Conservation (phyloP, 1,140 invertebrate genomes). For the Drosophila carrolli region DNA sequence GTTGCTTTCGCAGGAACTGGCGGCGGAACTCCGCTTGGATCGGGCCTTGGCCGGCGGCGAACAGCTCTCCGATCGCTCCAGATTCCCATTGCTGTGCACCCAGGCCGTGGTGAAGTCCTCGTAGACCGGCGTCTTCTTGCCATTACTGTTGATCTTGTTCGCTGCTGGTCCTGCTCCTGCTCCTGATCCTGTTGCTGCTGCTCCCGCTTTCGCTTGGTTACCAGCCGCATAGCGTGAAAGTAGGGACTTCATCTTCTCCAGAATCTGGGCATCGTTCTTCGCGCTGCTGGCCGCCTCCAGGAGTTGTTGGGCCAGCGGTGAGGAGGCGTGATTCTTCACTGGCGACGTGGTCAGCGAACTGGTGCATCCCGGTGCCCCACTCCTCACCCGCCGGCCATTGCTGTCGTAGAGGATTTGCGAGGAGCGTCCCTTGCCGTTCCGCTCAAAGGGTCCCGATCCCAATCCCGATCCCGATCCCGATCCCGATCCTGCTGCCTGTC, state of each 20-base stretch:
- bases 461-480: neutral
- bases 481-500: neutral
- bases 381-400: conserved; percentile 86
- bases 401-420: conserved; percentile 87
- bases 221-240: conserved; percentile 87
- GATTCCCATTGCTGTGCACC: conserved; percentile 89
- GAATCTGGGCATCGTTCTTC: conserved; percentile 88
- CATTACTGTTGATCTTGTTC: conserved; percentile 44
- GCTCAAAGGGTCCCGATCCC: conserved; percentile 85
- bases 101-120: conserved; percentile 89
- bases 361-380: conserved; percentile 58
- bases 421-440: conserved; percentile 87
- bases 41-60: conserved; percentile 74
- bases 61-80: conserved; percentile 85
- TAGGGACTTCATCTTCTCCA: conserved; percentile 90
- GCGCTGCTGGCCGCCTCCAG: conserved; percentile 88
- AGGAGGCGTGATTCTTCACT: conserved; percentile 86
- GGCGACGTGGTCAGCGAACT: conserved; percentile 85
- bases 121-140: conserved; percentile 86
- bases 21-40: conserved; percentile 80
- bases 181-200: neutral
- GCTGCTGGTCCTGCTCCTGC: neutral
- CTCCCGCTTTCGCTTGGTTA: conserved; percentile 55
- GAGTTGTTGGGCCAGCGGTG: conserved; percentile 89
- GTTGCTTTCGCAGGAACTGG: conserved; percentile 76